Evolutionary conservation across 2,797 vertebrate species (phyloP), one percentile per base, ranked within the genome.

Genomic region (Propithecus perrieri): DNA sequence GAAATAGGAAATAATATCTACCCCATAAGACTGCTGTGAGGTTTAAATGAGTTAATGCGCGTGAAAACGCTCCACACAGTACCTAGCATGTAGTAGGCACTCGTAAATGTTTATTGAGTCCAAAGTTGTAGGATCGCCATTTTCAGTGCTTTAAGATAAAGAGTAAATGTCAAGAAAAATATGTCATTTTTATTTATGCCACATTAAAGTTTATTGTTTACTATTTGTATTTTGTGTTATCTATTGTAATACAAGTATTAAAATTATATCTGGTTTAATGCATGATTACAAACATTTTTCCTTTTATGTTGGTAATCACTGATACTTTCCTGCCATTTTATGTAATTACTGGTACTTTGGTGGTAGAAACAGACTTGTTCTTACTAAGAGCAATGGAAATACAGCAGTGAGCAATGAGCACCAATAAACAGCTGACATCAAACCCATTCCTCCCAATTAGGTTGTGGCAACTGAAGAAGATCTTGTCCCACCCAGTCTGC

Each of bases 401-500:
- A 35, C 5, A 38, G 50, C 76, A 38, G 2, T 79, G 50, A 55
- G 13, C 22, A 4, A 1, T 2, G 12, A 63, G 4, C n/a, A 26
- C 50, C 55, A 15, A 1, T 50, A n/a, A 79, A 67, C 41, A 84
- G 7, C 20, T 59, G 65, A 53, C 9, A 5, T 59, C 35, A 41
- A 24, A 24, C 26, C 2, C 6, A 3, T n/a, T 63, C 33, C 35
- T 81, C 59, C 53, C 57, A 74, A 91, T 8, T 26, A 99, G 99
- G 98, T 99, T 67, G 98, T 98, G 94, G 98, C 99, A 48, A 98
- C 96, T 50, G 98, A 99, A 84, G 97, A 98, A 79, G 92, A 98
- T 71, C 97, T 98, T 18, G 81, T 80, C 18, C 97, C 98, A 5
- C 96, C 94, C 0, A 98, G 98, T 41, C 71, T 97, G 86, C 38